phyloP scores from a whole-genome alignment of 2,888 invertebrate species.

The Metalampra italica region DNA sequence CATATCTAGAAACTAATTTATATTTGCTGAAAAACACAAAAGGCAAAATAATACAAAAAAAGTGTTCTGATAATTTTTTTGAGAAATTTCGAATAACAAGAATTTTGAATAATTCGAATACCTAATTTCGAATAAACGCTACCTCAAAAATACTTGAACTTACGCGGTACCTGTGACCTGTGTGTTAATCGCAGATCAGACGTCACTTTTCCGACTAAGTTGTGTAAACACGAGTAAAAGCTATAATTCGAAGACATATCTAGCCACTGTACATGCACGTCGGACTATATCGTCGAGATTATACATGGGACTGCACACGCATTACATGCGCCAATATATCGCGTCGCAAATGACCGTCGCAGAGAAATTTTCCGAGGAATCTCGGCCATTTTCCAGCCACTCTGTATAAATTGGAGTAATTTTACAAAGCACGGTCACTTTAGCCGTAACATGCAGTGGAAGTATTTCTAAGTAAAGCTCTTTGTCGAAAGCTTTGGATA shows the following conservation, averaged over 20 bases:
- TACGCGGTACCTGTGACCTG: too few relatives aligned
- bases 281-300: constrained; percentile 27
- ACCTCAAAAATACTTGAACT: too few relatives aligned
- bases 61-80: too few relatives aligned
- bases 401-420: constrained; percentile 50
- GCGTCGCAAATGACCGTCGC: constrained; percentile 53
- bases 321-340: constrained; percentile 56
- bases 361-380: constrained; percentile 52
- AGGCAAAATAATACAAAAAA: too few relatives aligned
- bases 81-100: too few relatives aligned
- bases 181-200: too few relatives aligned
- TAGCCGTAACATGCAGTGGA: neutral
- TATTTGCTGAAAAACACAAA: too few relatives aligned
- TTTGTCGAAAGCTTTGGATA: neutral
- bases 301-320: constrained; percentile 52
- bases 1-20: too few relatives aligned
- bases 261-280: constrained; percentile 19
- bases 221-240: too few relatives aligned
- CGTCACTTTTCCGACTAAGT: too few relatives aligned
- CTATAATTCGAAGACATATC: constrained; percentile 1
- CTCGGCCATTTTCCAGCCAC: constrained; percentile 43
- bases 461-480: neutral
- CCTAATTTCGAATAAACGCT: too few relatives aligned
- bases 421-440: constrained; percentile 32
- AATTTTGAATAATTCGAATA: too few relatives aligned